Evolutionary conservation across 1,140 invertebrate genomes (phyloP), one percentile per base, ranked within the genome.

Genomic region (Lasaia peninsularis): DNA sequence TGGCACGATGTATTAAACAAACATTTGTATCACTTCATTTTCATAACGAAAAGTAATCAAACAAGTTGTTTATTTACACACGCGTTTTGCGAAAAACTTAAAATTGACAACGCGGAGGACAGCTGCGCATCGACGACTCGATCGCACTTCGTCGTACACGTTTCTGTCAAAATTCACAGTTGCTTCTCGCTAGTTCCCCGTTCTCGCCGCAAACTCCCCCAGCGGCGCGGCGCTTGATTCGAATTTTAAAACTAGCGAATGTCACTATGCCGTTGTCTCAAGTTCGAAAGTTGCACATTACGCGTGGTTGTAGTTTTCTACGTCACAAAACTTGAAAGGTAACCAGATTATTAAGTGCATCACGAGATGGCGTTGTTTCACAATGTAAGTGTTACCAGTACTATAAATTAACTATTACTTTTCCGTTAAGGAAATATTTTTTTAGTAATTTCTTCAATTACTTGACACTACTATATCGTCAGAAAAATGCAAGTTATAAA

Each of bases 81-180:
- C 80, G 76, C 80, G 80, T 79, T 86, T 80, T 74, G 76, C 67
- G 69, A 81, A 70, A 81, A 85, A 80, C 76, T 76, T 63, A 75
- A 79, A 81, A 75, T 76, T 85, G 78, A 80, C 74, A 82, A 73
- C 75, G 75, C 80, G 77, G 71, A 71, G 66, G 78, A 85, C 78
- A 86, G 82, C 81, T 83, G 80, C 83, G 85, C 67, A 82, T 84
- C 83, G 83, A 88, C 85, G 72, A 86, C 80, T 81, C 82, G 85
- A 88, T 70, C 85, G 85, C 85, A 88, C 85, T 88, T 86, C 85
- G 85, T 76, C 85, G 72, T 85, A 86, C 82, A 86, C 85, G 85
- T 86, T 85, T 88, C 83, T 82, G 82, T 66, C 49, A 52, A 56
- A 52, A 20, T 44, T 44, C 40, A 44, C 16, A 44, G 40, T 44